Conservation (phyloP, 2,797 vertebrate species). For the Leptodactylus fallax region DNA sequence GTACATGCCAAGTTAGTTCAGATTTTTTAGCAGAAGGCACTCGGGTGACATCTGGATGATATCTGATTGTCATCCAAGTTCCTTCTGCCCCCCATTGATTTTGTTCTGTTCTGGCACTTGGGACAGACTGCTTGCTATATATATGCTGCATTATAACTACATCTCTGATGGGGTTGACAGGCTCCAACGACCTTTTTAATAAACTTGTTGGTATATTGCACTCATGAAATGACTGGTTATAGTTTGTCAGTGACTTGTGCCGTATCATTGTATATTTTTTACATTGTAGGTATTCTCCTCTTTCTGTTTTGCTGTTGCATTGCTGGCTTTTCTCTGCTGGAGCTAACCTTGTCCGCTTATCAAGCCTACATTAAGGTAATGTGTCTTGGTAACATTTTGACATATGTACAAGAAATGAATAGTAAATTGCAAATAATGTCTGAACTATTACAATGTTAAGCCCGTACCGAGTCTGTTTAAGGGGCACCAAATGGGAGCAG, state of each 20-base stretch:
- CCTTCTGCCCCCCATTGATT: too few relatives aligned
- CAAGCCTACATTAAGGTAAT: conserved; percentile 32
- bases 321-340: not conserved
- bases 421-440: conserved; percentile 24
- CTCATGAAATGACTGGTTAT: not conserved
- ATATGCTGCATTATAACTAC: too few relatives aligned
- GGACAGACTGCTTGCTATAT: too few relatives aligned
- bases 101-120: too few relatives aligned
- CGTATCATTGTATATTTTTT: not conserved
- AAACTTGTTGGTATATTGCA: not conserved
- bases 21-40: too few relatives aligned
- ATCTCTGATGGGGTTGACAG: too few relatives aligned
- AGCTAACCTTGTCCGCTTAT: conserved; percentile 34
- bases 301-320: not conserved
- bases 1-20: too few relatives aligned
- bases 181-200: not conserved
- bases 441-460: conserved; percentile 17
- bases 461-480: not conserved
- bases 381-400: conserved; percentile 36
- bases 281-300: not conserved
- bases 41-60: too few relatives aligned
- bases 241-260: not conserved
- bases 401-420: not conserved
- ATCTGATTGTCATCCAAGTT: too few relatives aligned
- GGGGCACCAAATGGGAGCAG: not conserved